Base-by-base conservation (phyloP, 1,140 invertebrate species). In the Eurytemora carolleeae region DNA sequence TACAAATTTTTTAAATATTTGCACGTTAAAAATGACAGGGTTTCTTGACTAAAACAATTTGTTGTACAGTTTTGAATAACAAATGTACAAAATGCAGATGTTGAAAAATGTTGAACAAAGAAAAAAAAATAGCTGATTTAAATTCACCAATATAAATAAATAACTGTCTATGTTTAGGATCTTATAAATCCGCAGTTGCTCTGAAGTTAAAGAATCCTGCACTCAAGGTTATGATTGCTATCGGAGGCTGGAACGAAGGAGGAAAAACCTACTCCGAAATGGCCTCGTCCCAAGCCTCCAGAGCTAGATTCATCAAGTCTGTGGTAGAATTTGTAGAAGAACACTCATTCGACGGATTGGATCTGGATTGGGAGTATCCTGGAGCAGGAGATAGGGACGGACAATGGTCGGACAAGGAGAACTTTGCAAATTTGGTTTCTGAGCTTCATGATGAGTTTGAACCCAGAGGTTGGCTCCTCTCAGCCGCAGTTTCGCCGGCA, bases 221-320 rank as follows among this genome's bases (percentile, higher is more conserved):
- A 2, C 67, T 85, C 3, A 85, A 84, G 69, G 78, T 81, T 0
- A 65, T 86, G 53, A 65, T 85, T 7, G 82, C 82, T 12, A 77
- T 87, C 25, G 85, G 85, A 12, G 85, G 85, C 15, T 87, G 83
- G 83, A 82, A 80, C 67, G 81, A 84, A 70, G 82, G 82, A 18
- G 82, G 81, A 0, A 71, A 70, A 2, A 82, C 77, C 63, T 85
- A 80, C 70, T 84, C 82, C 0, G 63, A 67, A 18, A 75, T 79
- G 70, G 76, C 73, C 0, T 65, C 64, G 1, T 68, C 64, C 21
- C 61, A 69, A 0, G 53, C 64, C 1, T 68, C 64, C 1, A 64
- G 76, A 19, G 65, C 66, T 18, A 66, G 67, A 3, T 84, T 84
- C 66, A 77, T 82, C 15, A 71, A 76, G 17, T 80, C 79, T 26